Evolutionary conservation across 2,113 vertebrate genomes (phyloP), one percentile per base, ranked within the genome.

Genomic region (Nannobrachium achirus): DNA sequence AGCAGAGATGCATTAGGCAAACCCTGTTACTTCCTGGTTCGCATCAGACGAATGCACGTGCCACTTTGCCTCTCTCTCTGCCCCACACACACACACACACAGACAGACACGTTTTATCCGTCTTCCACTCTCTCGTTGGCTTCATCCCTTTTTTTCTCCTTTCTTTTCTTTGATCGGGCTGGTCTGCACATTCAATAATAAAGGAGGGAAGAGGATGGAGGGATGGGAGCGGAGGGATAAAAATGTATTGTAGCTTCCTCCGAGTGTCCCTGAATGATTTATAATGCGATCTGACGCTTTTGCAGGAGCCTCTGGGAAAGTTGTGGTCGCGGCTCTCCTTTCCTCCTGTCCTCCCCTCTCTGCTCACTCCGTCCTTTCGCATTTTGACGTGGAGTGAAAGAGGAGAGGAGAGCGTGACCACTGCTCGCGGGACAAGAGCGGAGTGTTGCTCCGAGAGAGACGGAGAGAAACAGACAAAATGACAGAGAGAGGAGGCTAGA

Each of bases 181-280:
- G 39, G 64, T 61, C 25, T 0, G 62, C 13, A 6, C 58, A 62
- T 79, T 88, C 64, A 91, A 89, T 86, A 87, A 89, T 88, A 79
- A 88, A 86, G 59, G 66, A 73, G 49, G 33, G 66, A 56, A 63
- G 50, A 51, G 73, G 79, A 85, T 75, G 68, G 56, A 80, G 73
- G 66, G 75, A 79, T 79, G 72, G 80, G 69, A 71, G 70, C 50
- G 65, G 76, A 65, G 55, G 71, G 67, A 81, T 79, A 79, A 76
- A 85, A 83, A 82, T 82, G 77, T 77, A 85, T 86, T 82, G 83
- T 85, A 25, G 84, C 78, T 78, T 80, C 68, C 44, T 82, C 67
- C 57, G 85, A 90, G 81, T 62, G 76, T 82, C 78, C 60, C 79
- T 92, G 84, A 89, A 91, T 92, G 86, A 89, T 89, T 91, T 86